Percentiles rank a stretch among this genome's conserved stretches.
phyloP scores from a whole-genome alignment of 2,113 vertebrate species.

The Hippotragus niger region DNA sequence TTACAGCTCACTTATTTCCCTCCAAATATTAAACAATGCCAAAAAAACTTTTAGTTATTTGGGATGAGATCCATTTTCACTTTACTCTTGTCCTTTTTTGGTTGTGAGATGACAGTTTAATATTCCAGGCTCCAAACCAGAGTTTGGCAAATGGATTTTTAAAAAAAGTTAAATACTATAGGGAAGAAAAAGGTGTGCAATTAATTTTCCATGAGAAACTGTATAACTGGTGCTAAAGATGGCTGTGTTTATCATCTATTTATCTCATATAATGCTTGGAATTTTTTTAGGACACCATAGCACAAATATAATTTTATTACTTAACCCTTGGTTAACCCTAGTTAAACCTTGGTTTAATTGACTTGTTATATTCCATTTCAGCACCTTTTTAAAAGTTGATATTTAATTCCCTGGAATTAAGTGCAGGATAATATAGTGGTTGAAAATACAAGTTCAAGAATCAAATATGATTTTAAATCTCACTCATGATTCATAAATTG shows the following conservation, averaged over 20 bases:
- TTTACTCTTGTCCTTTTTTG: conserved; percentile 69
- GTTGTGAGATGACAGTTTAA: conserved; percentile 72
- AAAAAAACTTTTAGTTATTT: conserved; percentile 73
- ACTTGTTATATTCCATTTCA: not conserved
- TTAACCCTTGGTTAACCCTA: not conserved
- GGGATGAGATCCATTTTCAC: conserved; percentile 68
- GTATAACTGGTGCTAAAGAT: conserved; percentile 24
- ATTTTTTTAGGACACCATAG: conserved; percentile 5
- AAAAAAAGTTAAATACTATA: not conserved
- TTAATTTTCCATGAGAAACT: conserved; percentile 65
- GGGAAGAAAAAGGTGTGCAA: conserved; percentile 49
- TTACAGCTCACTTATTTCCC: conserved; percentile 60
- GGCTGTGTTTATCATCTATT: conserved; percentile 33
- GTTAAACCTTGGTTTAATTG: not conserved
- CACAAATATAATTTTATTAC: not conserved
- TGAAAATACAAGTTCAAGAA: not conserved
- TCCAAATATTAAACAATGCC: conserved; percentile 74
- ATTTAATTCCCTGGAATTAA: conserved; percentile 33
- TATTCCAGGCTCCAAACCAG: conserved; percentile 64
- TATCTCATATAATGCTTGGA: not conserved
- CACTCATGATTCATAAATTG: not conserved
- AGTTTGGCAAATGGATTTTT: conserved; percentile 49
- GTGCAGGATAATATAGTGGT: not conserved
- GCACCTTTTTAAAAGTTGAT: not conserved
- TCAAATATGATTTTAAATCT: not conserved